phyloP scores from a whole-genome alignment of 2,888 invertebrate genomes.

The Palloptera scutellata region DNA sequence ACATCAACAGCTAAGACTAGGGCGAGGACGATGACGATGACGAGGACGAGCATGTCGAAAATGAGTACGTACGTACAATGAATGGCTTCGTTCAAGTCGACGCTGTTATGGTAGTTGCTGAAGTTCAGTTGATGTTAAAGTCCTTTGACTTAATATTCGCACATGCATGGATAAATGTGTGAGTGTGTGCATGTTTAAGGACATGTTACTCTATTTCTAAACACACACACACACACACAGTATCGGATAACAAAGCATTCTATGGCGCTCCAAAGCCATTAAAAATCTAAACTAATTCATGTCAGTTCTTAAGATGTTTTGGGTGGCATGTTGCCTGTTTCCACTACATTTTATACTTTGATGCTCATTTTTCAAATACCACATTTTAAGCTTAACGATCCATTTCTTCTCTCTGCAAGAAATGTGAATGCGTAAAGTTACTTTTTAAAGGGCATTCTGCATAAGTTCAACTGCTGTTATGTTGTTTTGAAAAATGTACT shows the following conservation, averaged over 20 bases:
- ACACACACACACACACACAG: no score
- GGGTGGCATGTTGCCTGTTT: not conserved
- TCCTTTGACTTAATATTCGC: no score
- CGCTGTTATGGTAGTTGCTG: not conserved
- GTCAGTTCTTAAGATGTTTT: constrained; percentile 19
- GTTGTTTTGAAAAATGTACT: no score
- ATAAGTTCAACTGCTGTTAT: no score
- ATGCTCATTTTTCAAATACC: constrained; percentile 23
- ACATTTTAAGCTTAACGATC: constrained; percentile 21
- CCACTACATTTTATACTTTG: not conserved
- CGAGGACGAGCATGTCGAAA: constrained; percentile 17
- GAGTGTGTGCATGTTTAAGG: no score
- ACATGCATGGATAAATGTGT: no score
- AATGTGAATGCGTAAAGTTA: no score
- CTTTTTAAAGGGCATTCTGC: no score
- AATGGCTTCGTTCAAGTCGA: no score
- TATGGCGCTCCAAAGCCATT: constrained; percentile 22
- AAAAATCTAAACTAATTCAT: constrained; percentile 31
- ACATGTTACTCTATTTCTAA: no score
- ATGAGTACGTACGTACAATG: not conserved
- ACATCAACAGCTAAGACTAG: constrained; percentile 22
- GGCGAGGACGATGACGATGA: constrained; percentile 22
- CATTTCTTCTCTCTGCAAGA: no score
- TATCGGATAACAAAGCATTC: no score
- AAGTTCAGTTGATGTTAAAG: not conserved